phyloP scores from a whole-genome alignment of 2,113 vertebrate species.

The Pica pica region DNA sequence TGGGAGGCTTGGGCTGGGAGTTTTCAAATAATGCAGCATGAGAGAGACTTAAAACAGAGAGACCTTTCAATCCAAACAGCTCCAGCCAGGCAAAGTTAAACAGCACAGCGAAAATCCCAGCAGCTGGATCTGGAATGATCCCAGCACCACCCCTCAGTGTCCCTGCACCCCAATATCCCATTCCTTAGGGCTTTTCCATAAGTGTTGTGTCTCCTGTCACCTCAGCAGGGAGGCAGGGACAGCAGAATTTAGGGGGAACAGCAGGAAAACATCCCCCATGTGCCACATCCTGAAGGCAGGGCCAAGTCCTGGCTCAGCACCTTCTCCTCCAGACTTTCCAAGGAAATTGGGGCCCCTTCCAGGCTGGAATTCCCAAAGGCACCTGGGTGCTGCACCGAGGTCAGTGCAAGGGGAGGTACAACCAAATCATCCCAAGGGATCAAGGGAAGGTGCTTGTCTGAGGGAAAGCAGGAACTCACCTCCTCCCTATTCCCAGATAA shows the following conservation, averaged over 20 bases:
- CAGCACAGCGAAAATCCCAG: not conserved
- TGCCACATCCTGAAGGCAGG: accelerated
- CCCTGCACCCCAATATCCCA: not conserved
- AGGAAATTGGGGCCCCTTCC: not conserved
- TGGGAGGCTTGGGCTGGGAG: not conserved
- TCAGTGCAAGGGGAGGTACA: accelerated
- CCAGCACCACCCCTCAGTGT: not conserved
- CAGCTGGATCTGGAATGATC: not conserved
- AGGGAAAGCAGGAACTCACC: not conserved
- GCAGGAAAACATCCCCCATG: accelerated
- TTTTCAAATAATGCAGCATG: not conserved
- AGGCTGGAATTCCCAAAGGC: not conserved
- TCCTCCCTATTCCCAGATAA: not conserved
- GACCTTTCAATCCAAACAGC: not conserved
- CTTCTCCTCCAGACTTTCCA: not conserved
- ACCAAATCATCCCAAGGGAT: too few relatives aligned
- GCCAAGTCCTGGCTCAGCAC: not conserved
- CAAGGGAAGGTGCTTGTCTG: not conserved
- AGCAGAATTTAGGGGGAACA: not conserved
- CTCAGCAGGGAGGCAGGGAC: accelerated
- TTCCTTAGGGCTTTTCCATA: not conserved
- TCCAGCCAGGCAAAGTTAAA: not conserved
- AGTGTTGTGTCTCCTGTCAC: not conserved
- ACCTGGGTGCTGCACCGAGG: accelerated
- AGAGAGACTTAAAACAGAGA: not conserved